Evolutionary conservation across 2,888 invertebrate genomes (phyloP).

Genomic region (Caenorhabditis uteleia): DNA sequence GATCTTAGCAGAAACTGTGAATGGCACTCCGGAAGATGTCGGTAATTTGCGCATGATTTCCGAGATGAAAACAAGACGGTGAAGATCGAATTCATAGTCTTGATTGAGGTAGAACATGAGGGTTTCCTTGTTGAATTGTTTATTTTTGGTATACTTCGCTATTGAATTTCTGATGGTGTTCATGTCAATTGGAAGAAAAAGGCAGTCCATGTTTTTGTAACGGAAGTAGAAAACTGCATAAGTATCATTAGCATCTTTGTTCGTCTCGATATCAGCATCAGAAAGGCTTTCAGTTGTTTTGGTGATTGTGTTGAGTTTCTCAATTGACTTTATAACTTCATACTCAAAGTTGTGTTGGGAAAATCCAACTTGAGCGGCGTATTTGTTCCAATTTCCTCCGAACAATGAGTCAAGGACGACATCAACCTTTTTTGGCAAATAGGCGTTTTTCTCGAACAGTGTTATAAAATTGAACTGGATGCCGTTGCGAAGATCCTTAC

Average conservation of each 20-base stretch:
- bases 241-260: conserved; percentile 14
- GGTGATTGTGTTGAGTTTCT: conserved; percentile 21
- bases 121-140: no score
- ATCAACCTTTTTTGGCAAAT: conserved; percentile 38
- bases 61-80: no score
- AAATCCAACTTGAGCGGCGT: conserved; percentile 49
- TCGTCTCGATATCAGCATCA: conserved; percentile 21
- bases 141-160: no score
- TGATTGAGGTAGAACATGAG: no score
- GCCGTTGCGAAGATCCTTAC: conserved; percentile 33
- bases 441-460: conserved; percentile 54
- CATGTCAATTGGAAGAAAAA: no score
- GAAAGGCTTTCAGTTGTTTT: conserved; percentile 24
- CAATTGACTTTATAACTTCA: conserved; percentile 36
- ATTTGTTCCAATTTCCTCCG: conserved; percentile 53
- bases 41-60: conserved; percentile 45
- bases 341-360: conserved; percentile 52
- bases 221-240: conserved; percentile 50
- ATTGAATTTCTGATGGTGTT: no score
- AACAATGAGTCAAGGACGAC: conserved; percentile 40
- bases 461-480: conserved; percentile 47
- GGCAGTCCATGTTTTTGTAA: no score
- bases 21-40: conserved; percentile 57
- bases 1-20: conserved; percentile 38
- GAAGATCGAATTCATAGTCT: no score